Evolutionary conservation across 2,888 invertebrate species (phyloP).

Genomic region (Pseudanteris insignis): DNA sequence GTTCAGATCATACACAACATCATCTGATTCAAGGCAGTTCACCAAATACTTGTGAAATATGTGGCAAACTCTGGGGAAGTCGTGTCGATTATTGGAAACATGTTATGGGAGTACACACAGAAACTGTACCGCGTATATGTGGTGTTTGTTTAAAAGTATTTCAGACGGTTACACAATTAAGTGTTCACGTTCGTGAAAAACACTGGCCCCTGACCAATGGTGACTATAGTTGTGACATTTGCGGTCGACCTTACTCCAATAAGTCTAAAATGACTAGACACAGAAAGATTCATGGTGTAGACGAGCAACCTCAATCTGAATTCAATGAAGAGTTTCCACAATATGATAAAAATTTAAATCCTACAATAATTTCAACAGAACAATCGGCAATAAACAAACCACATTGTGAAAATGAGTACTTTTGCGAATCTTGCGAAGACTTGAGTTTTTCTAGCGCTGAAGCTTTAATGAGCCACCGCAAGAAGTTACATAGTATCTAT

Average conservation of each 20-base stretch:
- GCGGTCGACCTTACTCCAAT: constrained; percentile 68
- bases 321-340: constrained; percentile 38
- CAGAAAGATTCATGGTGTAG: constrained; percentile 66
- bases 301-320: constrained; percentile 38
- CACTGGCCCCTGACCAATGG: constrained; percentile 67
- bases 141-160: constrained; percentile 65
- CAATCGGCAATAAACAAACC: constrained; percentile 19
- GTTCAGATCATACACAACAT: constrained; percentile 66
- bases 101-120: constrained; percentile 68
- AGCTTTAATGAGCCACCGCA: constrained; percentile 69
- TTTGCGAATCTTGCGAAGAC: constrained; percentile 59
- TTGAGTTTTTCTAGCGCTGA: constrained; percentile 67
- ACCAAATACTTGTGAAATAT: constrained; percentile 67
- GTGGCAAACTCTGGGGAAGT: constrained; percentile 68
- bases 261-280: constrained; percentile 68
- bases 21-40: constrained; percentile 65
- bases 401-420: constrained; percentile 48
- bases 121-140: constrained; percentile 67
- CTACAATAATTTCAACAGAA: constrained; percentile 5
- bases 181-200: constrained; percentile 63
- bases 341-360: not conserved
- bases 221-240: constrained; percentile 68
- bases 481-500: constrained; percentile 69
- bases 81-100: constrained; percentile 69
- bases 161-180: constrained; percentile 59